Base-by-base conservation (phyloP, 35 echinoderm and acorn worm genomes). In the Chiridota heheva region DNA sequence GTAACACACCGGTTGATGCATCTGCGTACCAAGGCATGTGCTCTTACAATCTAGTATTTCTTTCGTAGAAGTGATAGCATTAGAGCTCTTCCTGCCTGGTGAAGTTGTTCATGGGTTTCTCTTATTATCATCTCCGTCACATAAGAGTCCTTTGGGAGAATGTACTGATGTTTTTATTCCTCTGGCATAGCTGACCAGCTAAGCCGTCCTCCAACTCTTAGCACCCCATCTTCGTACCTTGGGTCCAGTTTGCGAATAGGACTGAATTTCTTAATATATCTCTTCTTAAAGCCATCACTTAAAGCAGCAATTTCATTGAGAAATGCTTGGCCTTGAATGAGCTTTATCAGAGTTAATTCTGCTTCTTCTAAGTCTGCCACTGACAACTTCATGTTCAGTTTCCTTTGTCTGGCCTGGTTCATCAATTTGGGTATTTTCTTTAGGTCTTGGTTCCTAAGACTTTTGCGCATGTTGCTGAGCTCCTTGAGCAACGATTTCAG, bases 191-290 rank as follows among this genome's bases (percentile, higher is more conserved):
- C 31, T 48, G 91, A 56, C 44, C 53, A 53, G 17, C 41, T 75
- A 15, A 89, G 81, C 59, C 73, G 55, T 42, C 86, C 81, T 70
- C 86, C 91, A 20, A 77, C 80, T 82, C 58, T 7, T 0, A 89
- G 25, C n/a, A 81, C 32, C 2, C 43, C 73, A 24, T 85, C 63
- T 35, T 38, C 42, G 6, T 78, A 36, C 10, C 61, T 67, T 13
- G 86, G 86, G 37, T 95, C 91, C 24, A 95, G 42, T 48, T 80
- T 83, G 27, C 60, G 61, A 22, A 94, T 78, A 42, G 67, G 56
- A 43, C 84, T 93, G 7, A 5, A 27, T 63, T 56, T 88, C 51
- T 63, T 79, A 29, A 78, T n/a, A n/a, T n/a, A n/a, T n/a, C 44
- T 45, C 0, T 27, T 48, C 10, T 49, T 76, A 53, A 30, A 49